Evolutionary conservation across 2,113 vertebrate species (phyloP).

Genomic region (Pipa parva): DNA sequence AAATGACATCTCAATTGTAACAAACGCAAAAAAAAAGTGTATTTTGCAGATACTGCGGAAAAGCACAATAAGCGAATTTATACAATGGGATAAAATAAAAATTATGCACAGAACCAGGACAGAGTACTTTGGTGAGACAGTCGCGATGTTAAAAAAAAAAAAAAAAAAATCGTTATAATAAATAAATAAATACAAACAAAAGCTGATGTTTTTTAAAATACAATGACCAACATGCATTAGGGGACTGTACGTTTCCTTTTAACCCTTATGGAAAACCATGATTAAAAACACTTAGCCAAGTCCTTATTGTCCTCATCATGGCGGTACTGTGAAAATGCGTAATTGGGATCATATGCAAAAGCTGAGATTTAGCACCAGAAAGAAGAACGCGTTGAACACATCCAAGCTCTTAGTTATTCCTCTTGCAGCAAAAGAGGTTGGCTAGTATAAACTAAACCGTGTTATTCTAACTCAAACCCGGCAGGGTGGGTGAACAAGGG

Average conservation of each 20-base stretch:
- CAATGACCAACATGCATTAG: not conserved
- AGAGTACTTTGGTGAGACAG: not conserved
- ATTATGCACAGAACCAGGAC: too few relatives aligned
- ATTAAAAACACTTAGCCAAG: too few relatives aligned
- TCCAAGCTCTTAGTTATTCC: not conserved
- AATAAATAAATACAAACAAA: conserved; percentile 2
- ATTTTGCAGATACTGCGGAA: not conserved
- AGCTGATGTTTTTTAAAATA: not conserved
- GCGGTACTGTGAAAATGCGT: too few relatives aligned
- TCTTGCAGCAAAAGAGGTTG: not conserved
- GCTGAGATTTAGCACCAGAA: not conserved
- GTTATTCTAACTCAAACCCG: too few relatives aligned
- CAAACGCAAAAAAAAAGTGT: not conserved
- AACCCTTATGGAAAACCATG: too few relatives aligned
- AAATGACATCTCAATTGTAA: not conserved
- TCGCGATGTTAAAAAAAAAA: not conserved
- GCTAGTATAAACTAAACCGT: too few relatives aligned
- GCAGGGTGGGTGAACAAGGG: not conserved
- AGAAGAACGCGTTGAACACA: not conserved
- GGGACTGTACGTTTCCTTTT: not conserved
- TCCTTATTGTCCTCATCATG: too few relatives aligned
- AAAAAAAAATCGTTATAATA: not conserved
- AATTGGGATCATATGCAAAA: too few relatives aligned
- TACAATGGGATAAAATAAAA: not conserved
- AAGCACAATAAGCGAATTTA: not conserved